Conservation (phyloP, 1,140 invertebrate species). For the Pachyrhynchus sulphureomaculatus region DNA sequence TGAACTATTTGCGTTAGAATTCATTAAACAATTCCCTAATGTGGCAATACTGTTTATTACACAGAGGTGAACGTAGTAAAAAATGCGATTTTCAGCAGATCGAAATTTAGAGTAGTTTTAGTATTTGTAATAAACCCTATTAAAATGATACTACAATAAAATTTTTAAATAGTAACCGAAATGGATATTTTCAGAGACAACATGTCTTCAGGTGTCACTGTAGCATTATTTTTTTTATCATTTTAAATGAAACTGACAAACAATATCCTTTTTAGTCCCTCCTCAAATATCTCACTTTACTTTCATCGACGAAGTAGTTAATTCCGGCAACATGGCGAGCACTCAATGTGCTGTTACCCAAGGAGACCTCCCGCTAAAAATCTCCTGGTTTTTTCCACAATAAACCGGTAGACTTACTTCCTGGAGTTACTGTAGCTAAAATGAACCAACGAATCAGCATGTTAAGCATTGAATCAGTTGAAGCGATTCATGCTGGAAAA, state of each 20-base stretch:
- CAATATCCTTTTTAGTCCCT: conserved; percentile 36
- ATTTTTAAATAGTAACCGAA: no score
- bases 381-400: conserved; percentile 52
- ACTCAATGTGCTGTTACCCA: conserved; percentile 64
- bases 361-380: conserved; percentile 67
- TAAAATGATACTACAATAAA: no score
- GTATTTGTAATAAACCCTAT: no score
- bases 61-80: no score
- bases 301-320: conserved; percentile 68
- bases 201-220: no score
- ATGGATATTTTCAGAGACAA: no score
- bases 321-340: conserved; percentile 65
- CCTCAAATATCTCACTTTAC: conserved; percentile 72
- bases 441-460: conserved; percentile 59
- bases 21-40: no score
- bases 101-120: no score
- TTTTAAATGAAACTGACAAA: not conserved
- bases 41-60: no score
- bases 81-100: no score
- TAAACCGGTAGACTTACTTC: conserved; percentile 35
- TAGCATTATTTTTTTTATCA: not conserved
- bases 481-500: conserved; percentile 60
- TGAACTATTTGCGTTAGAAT: no score
- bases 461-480: conserved; percentile 61
- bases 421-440: conserved; percentile 50